Evolutionary conservation across 37 sponge, comb jelly and placozoan species (phyloP).

Genomic region (Agelas oroides): DNA sequence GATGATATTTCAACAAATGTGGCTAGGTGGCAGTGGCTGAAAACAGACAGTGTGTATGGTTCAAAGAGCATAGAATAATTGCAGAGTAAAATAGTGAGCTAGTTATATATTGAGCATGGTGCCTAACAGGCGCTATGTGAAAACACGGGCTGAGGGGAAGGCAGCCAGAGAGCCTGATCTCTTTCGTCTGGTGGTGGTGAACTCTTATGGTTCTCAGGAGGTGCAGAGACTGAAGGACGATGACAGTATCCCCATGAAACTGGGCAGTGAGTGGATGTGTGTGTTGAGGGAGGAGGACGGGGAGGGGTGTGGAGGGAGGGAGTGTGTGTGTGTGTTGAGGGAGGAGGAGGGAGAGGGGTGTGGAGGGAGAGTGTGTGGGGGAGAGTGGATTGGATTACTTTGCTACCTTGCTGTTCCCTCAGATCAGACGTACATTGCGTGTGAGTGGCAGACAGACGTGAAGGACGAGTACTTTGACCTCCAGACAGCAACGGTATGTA

Average conservation of each 20-base stretch:
- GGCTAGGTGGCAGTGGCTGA: background rate
- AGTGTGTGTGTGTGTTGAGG: too few species aligned
- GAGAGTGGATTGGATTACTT: too few species aligned
- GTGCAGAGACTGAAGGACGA: conserved; percentile 69
- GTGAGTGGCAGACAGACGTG: conserved; percentile 61
- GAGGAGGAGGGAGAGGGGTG: too few species aligned
- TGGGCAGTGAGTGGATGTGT: background rate
- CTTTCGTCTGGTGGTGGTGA: conserved; percentile 71
- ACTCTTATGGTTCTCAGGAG: conserved; percentile 78
- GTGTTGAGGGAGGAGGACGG: conserved; percentile 16
- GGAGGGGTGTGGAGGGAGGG: too few species aligned
- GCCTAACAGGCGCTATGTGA: too few species aligned
- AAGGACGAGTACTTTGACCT: conserved; percentile 60
- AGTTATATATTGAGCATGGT: too few species aligned
- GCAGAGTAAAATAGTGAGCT: too few species aligned
- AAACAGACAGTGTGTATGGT: too few species aligned
- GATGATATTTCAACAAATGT: conserved; percentile 39
- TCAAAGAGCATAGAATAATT: too few species aligned
- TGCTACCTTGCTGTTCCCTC: too few species aligned
- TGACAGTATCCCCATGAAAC: conserved; percentile 10
- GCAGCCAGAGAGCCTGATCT: conserved; percentile 43
- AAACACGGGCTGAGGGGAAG: too few species aligned
- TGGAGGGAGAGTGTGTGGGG: too few species aligned
- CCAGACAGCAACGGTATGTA: conserved; percentile 5
- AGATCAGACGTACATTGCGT: conserved; percentile 50